Evolutionary conservation across 2,888 invertebrate genomes (phyloP), one percentile per base, ranked within the genome.

Genomic region (Conus canariensis): DNA sequence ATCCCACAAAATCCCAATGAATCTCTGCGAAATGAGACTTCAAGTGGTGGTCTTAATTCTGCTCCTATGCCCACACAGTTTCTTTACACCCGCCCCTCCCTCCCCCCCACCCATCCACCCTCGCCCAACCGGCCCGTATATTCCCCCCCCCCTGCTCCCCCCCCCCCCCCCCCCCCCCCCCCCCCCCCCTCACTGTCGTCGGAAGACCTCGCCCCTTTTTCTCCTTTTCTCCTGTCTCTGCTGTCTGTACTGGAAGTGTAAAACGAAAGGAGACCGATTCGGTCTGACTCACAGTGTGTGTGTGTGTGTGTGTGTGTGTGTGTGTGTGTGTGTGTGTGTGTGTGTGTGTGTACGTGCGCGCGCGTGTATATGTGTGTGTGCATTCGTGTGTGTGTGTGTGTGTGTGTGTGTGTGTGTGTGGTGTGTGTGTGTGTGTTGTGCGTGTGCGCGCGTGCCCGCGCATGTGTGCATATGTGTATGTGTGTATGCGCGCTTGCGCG

Each of bases 341-440:
- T 22, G 70, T n/a, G 70, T 70, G 7, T 14, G 12, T 70, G n/a
- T n/a, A n/a, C n/a, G n/a, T n/a, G n/a, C n/a, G 45, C 4, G 45
- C 45, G 45, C 45, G 45, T 4, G 45, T 45, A 4, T 45, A 5
- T 74, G 7, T 22, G 22, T 74, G 74, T 74, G 22, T 22, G 22
- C 30, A 30, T 30, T 30, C 19, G 74, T 74, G 22, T 25, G 74
- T 74, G 22, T 74, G 74, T 74, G 22, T 74, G 74, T 74, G 74
- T 74, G 74, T 25, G 74, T 25, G 22, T 74, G 22, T 22, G 22
- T 74, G 74, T 74, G 22, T 22, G 22, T 74, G 74, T 74, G 22
- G 74, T 74, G 22, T 74, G 74, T 74, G 22, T 74, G 74, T 74
- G 22, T 74, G 74, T 74, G 74, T 74, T n/a, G n/a, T n/a, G 70